phyloP scores from a whole-genome alignment of 2,888 invertebrate species.

The Stenotaenia linearis region DNA sequence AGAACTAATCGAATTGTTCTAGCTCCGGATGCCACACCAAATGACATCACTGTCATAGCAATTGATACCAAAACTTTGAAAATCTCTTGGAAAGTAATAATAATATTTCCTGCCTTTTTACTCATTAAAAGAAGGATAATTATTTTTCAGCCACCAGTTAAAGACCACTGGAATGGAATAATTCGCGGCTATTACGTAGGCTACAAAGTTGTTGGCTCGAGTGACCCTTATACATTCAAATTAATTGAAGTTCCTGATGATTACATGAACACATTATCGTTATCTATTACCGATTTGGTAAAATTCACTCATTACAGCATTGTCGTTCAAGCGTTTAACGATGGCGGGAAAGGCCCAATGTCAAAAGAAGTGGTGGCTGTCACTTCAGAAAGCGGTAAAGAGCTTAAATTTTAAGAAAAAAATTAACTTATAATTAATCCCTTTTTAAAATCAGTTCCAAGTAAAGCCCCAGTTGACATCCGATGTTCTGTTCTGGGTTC shows the following conservation, averaged over 20 bases:
- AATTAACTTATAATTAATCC: not conserved
- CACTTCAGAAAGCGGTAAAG: constrained; percentile 46
- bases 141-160: constrained; percentile 11
- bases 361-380: constrained; percentile 43
- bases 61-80: not conserved
- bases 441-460: constrained; percentile 42
- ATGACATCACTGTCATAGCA: not conserved
- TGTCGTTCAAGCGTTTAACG: constrained; percentile 46
- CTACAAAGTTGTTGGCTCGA: constrained; percentile 8
- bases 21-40: constrained; percentile 14
- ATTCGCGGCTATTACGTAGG: constrained; percentile 29
- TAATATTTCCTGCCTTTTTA: not conserved
- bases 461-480: constrained; percentile 45
- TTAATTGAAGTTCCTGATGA: constrained; percentile 22
- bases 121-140: no score
- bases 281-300: not conserved
- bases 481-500: constrained; percentile 44
- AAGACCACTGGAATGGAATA: constrained; percentile 27
- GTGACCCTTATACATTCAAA: not conserved
- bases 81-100: constrained; percentile 24
- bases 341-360: constrained; percentile 45
- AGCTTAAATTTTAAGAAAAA: not conserved
- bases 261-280: not conserved
- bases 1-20: no score
- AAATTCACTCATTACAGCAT: constrained; percentile 45